These are phyloP conservation scores for Hypothenemus hampei DNA, from an alignment of 1,140 invertebrate species.

Conservation along the genomic window DNA sequence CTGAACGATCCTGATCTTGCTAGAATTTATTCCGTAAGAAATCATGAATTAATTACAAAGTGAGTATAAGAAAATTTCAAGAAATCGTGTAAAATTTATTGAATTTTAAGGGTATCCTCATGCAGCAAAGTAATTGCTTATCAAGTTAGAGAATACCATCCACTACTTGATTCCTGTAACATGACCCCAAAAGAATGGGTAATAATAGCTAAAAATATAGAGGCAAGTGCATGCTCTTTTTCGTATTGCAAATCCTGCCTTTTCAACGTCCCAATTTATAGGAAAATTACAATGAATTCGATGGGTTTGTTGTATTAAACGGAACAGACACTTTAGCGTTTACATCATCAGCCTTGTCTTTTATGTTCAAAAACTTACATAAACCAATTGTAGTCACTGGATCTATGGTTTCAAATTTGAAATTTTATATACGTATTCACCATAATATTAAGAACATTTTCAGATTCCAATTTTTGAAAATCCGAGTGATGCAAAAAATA, in stretches of 20 bases:
- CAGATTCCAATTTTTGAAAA: conserved; percentile 90
- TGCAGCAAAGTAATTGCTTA: conserved; percentile 49
- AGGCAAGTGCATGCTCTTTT: conserved; percentile 50
- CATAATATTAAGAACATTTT: conserved; percentile 29
- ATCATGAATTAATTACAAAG: conserved; percentile 23
- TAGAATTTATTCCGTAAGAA: conserved; percentile 20
- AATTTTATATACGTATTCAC: too few relatives aligned
- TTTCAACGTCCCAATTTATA: conserved; percentile 22
- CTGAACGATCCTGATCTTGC: conserved; percentile 31
- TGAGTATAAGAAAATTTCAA: background rate
- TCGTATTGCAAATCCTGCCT: background rate
- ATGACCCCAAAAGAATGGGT: conserved; percentile 92
- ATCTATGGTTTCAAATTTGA: conserved; percentile 57
- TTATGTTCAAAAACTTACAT: conserved; percentile 92
- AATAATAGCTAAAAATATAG: conserved; percentile 81
- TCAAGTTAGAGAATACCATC: conserved; percentile 80
- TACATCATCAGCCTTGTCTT: conserved; percentile 90
- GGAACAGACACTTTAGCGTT: conserved; percentile 96
- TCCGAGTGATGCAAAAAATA: conserved; percentile 85
- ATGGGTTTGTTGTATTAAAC: conserved; percentile 94
- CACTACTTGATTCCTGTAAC: conserved; percentile 86
- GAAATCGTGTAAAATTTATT: background rate
- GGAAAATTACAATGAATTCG: conserved; percentile 52
- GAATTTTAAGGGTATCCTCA: conserved; percentile 8
- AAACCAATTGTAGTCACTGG: conserved; percentile 96